These are phyloP conservation scores for Selene dorsalis DNA, from an alignment of 2,797 vertebrate genomes.

Conservation along the genomic window DNA sequence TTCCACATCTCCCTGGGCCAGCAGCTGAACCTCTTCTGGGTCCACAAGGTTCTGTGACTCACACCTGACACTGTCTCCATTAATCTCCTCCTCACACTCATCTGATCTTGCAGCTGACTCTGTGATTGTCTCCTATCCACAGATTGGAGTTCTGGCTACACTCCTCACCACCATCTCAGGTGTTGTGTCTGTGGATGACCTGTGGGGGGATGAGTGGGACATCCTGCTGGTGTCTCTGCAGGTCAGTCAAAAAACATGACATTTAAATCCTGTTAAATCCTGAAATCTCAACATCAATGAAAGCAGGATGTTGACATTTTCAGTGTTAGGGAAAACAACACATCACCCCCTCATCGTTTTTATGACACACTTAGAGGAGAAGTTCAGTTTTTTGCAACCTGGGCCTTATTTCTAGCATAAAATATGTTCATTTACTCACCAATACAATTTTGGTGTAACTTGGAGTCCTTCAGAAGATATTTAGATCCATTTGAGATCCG, in stretches of 20 bases:
- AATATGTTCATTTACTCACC: too few species aligned
- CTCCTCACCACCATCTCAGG: constrained; percentile 89
- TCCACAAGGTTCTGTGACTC: constrained; percentile 82
- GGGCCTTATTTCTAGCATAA: too few species aligned
- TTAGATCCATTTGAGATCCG: too few species aligned
- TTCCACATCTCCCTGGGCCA: constrained; percentile 86
- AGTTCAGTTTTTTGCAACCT: too few species aligned
- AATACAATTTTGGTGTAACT: too few species aligned
- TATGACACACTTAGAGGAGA: too few species aligned
- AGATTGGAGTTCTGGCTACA: constrained; percentile 90
- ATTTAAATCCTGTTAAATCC: too few species aligned
- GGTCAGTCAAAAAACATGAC: constrained; percentile 75
- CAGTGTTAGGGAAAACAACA: too few species aligned
- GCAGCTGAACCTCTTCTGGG: constrained; percentile 87
- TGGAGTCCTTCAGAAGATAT: too few species aligned
- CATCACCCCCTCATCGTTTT: too few species aligned
- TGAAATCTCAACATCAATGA: too few species aligned
- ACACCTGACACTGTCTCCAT: background rate
- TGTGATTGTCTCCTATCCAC: constrained; percentile 28
- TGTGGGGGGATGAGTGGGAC: constrained; percentile 94
- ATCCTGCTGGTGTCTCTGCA: constrained; percentile 93
- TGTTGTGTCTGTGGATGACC: constrained; percentile 89
- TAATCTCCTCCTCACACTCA: background rate
- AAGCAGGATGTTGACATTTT: too few species aligned
- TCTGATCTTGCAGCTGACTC: background rate